Evolutionary conservation across 2,888 invertebrate genomes (phyloP).

Genomic region (Dynastes maya): DNA sequence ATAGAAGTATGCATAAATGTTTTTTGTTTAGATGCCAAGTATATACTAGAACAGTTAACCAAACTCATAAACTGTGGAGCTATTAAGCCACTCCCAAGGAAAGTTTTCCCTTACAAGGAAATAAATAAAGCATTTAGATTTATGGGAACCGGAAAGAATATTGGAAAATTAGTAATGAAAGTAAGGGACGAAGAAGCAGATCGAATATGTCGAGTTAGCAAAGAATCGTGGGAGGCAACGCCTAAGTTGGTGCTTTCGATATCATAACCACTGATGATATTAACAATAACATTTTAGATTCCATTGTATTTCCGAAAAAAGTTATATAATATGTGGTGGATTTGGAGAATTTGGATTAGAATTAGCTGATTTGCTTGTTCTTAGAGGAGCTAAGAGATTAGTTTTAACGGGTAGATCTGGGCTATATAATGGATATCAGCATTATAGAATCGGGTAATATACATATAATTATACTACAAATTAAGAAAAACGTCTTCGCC

Average conservation of each 20-base stretch:
- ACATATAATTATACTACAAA: neutral
- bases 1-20: too few species aligned
- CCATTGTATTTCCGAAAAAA: conserved; percentile 46
- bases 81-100: conserved; percentile 79
- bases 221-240: neutral
- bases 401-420: conserved; percentile 88
- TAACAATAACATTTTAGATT: conserved; percentile 28
- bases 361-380: conserved; percentile 87
- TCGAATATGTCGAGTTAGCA: neutral
- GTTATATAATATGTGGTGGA: conserved; percentile 82
- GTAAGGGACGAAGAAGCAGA: conserved; percentile 60
- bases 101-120: conserved; percentile 77
- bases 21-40: too few species aligned
- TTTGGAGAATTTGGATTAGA: conserved; percentile 95
- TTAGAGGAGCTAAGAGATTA: conserved; percentile 85
- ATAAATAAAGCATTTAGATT: conserved; percentile 82
- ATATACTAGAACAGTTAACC: neutral
- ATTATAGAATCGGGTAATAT: conserved; percentile 77
- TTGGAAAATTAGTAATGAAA: conserved; percentile 79
- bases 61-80: conserved; percentile 69
- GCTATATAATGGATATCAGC: conserved; percentile 87
- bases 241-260: neutral
- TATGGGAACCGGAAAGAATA: conserved; percentile 82
- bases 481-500: too few species aligned
- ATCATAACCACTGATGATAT: conserved; percentile 57